These are phyloP conservation scores for Dunckerocampus dactyliophorus DNA, from an alignment of 2,113 vertebrate genomes.

Conservation along the genomic window DNA sequence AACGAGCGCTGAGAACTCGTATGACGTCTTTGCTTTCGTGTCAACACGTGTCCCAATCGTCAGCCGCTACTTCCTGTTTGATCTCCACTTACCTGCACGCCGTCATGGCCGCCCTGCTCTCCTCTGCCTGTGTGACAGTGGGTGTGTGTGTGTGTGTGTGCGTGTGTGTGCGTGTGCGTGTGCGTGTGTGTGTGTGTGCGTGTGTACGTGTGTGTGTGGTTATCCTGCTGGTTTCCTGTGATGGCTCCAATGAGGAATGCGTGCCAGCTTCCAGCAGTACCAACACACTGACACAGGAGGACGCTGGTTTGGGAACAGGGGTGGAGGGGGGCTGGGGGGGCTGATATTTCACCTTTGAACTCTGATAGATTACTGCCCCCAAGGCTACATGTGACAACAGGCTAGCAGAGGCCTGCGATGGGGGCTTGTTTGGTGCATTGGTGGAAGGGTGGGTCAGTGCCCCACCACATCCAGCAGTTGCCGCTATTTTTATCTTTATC, in stretches of 20 bases:
- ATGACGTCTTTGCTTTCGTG: background rate
- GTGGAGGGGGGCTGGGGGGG: conserved; percentile 30
- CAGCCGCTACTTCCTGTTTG: background rate
- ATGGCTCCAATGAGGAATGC: conserved; percentile 7
- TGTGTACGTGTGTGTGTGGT: conserved; percentile 23
- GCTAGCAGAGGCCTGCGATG: no score
- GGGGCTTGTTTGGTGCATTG: no score
- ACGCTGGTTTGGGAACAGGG: conserved; percentile 22
- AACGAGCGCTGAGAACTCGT: background rate
- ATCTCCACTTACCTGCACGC: conserved; percentile 63
- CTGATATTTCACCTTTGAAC: no score
- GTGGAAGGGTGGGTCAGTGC: no score
- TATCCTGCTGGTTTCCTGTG: conserved; percentile 42
- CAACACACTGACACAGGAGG: conserved; percentile 54
- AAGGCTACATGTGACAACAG: no score
- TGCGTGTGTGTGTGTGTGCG: background rate
- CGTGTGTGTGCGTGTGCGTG: no score
- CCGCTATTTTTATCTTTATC: no score
- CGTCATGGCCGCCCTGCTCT: conserved; percentile 48
- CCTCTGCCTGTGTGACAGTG: conserved; percentile 19
- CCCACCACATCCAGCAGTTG: no score
- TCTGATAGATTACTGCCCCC: no score
- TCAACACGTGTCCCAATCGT: background rate
- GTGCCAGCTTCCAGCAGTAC: conserved; percentile 46
- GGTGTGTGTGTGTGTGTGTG: no score